phyloP scores from a whole-genome alignment of 1,140 invertebrate genomes.

The Agraylea sexmaculata region DNA sequence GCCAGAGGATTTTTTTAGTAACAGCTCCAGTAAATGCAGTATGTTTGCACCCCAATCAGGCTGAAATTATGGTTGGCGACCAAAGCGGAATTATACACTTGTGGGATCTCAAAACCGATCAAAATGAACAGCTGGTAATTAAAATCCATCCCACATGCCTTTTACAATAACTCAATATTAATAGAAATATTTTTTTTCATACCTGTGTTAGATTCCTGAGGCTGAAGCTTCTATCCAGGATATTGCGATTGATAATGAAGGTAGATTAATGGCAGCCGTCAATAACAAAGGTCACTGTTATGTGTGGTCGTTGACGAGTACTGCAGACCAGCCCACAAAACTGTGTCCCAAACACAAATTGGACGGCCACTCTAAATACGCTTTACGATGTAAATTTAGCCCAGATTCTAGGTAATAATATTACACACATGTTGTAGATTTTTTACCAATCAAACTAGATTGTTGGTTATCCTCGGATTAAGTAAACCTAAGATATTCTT shows the following conservation, averaged over 20 bases:
- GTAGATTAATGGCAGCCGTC: slow-evolving; percentile 80
- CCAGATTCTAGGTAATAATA: slow-evolving; percentile 77
- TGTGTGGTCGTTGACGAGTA: slow-evolving; percentile 66
- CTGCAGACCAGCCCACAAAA: slow-evolving; percentile 49
- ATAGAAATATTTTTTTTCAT: slow-evolving; percentile 28
- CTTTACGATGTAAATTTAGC: slow-evolving; percentile 87
- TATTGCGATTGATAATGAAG: slow-evolving; percentile 76
- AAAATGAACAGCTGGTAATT: slow-evolving; percentile 76
- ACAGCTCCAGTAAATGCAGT: slow-evolving; percentile 86
- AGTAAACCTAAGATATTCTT: no score
- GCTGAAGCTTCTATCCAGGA: slow-evolving; percentile 78
- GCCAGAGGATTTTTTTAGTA: slow-evolving; percentile 82
- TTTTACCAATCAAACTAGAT: no score
- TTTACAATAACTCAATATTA: slow-evolving; percentile 12
- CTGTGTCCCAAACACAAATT: slow-evolving; percentile 72
- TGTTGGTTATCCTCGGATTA: no score
- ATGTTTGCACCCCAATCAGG: slow-evolving; percentile 89
- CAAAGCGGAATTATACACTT: slow-evolving; percentile 88
- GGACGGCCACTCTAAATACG: slow-evolving; percentile 76
- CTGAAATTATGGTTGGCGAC: slow-evolving; percentile 88
- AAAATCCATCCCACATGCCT: neutral
- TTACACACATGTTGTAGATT: no score
- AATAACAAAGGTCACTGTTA: slow-evolving; percentile 90
- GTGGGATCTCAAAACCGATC: slow-evolving; percentile 87
- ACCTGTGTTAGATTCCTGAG: slow-evolving; percentile 90